Conservation (phyloP, 2,113 vertebrate species). For the Enhydra lutris region DNA sequence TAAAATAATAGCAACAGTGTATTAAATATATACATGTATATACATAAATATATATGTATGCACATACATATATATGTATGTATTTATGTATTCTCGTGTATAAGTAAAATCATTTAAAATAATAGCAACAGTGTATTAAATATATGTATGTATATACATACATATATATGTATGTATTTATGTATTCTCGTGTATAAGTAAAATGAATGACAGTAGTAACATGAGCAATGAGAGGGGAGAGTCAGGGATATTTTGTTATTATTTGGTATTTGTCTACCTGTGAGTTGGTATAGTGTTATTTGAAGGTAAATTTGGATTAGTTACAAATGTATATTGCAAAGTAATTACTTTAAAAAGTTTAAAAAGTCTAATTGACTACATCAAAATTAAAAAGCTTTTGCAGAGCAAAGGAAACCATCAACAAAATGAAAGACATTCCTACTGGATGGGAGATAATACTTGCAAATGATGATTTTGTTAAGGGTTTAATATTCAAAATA, state of each 20-base stretch:
- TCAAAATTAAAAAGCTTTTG: neutral
- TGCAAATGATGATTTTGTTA: neutral
- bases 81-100: neutral
- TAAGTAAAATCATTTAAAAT: neutral
- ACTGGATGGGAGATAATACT: neutral
- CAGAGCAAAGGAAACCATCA: neutral
- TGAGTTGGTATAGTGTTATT: neutral
- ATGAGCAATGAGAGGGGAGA: neutral
- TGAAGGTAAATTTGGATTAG: neutral
- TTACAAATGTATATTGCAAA: neutral
- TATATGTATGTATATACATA: neutral
- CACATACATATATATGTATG: neutral
- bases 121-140: too few relatives aligned
- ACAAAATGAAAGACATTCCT: neutral
- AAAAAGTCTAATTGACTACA: neutral
- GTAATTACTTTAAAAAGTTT: neutral
- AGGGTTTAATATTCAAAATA: neutral
- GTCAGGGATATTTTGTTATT: neutral
- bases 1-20: too few relatives aligned
- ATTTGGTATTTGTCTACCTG: neutral
- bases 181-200: neutral
- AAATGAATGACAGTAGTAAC: neutral
- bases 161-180: neutral
- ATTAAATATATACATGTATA: too few relatives aligned
- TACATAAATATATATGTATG: neutral